phyloP scores from a whole-genome alignment of 2,797 vertebrate species.

The Leucoraja ocellata region DNA sequence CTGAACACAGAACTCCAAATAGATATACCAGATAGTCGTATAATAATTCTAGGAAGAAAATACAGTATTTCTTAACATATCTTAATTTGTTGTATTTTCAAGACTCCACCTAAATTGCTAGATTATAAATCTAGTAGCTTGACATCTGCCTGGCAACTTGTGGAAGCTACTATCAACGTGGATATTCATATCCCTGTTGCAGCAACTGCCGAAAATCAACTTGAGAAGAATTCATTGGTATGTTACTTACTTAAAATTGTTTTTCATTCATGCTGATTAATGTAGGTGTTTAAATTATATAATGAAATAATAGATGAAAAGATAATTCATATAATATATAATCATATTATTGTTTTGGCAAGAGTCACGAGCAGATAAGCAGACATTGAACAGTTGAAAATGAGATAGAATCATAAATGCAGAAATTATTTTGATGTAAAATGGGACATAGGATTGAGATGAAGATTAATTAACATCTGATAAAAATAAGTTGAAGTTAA shows the following conservation, averaged over 20 bases:
- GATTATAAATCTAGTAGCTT: slow-evolving; percentile 4
- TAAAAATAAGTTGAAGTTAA: no score
- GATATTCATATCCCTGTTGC: neutral
- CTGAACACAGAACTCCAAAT: no score
- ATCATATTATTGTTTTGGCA: neutral
- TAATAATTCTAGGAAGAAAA: neutral
- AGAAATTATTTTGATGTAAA: neutral
- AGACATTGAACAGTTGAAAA: neutral
- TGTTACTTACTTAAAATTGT: neutral
- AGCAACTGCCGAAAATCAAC: neutral
- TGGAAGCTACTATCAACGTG: slow-evolving; percentile 1
- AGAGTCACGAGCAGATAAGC: neutral
- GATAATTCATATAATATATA: neutral
- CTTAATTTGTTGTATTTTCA: slow-evolving; percentile 14
- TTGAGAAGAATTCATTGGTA: slow-evolving; percentile 27
- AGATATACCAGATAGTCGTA: neutral
- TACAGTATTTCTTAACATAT: neutral
- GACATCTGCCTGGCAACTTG: neutral
- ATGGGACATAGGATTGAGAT: neutral
- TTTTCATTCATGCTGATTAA: neutral
- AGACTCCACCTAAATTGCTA: slow-evolving; percentile 1
- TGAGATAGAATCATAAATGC: neutral
- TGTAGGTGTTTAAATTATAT: neutral
- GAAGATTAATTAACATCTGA: neutral
- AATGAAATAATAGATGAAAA: neutral